Percentiles rank a stretch among this genome's conserved stretches.
Conservation (phyloP, 92 coral and sea anemone species). For the Epizoanthus scotinus region DNA sequence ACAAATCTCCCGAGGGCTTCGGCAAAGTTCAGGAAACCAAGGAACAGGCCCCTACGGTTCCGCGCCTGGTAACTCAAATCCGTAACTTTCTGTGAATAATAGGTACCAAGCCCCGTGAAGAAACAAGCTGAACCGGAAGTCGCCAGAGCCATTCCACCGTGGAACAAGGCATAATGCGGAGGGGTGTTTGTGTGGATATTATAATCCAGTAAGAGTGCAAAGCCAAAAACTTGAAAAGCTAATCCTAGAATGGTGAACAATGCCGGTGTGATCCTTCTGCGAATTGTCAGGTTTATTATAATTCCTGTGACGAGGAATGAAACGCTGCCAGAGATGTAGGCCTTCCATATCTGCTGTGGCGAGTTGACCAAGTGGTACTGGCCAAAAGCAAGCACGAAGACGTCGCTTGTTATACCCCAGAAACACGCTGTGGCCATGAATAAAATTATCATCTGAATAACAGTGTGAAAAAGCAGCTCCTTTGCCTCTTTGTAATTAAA, state of each 20-base stretch:
- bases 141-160: constrained; percentile 71
- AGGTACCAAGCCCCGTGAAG: constrained; percentile 86
- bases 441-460: constrained; percentile 54
- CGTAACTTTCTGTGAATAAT: constrained; percentile 91
- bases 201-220: constrained; percentile 70
- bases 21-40: constrained; percentile 84
- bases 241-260: constrained; percentile 78
- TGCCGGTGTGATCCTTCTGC: constrained; percentile 68
- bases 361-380: constrained; percentile 77
- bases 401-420: constrained; percentile 85
- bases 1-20: constrained; percentile 91
- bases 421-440: constrained; percentile 81
- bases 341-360: constrained; percentile 82
- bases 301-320: constrained; percentile 70
- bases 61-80: constrained; percentile 93
- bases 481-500: constrained; percentile 89
- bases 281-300: constrained; percentile 66
- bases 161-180: constrained; percentile 61
- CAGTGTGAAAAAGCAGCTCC: constrained; percentile 67
- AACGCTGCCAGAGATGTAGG: constrained; percentile 79
- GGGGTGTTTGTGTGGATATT: constrained; percentile 37
- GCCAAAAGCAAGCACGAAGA: constrained; percentile 87
- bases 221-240: constrained; percentile 66
- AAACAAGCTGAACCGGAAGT: constrained; percentile 94
- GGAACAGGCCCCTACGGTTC: constrained; percentile 89